Evolutionary conservation across 2,888 invertebrate genomes (phyloP).

Genomic region (Phlogophora meticulosa): DNA sequence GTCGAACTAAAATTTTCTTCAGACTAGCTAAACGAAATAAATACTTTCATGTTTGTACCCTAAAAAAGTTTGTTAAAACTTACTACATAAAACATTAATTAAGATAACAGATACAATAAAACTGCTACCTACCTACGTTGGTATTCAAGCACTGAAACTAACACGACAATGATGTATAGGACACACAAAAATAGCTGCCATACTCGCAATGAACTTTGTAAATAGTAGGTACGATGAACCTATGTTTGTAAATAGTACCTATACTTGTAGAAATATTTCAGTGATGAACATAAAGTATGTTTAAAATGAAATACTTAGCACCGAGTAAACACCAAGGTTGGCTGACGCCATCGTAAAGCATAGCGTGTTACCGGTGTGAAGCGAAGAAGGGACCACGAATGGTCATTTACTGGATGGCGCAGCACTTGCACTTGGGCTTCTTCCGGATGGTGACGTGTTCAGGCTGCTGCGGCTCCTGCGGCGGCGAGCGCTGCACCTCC

Average conservation of each 20-base stretch:
- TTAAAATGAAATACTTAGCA: slow-evolving; percentile 81
- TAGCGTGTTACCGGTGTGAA: slow-evolving; percentile 79
- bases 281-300: slow-evolving; percentile 66
- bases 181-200: slow-evolving; percentile 71
- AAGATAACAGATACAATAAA: slow-evolving; percentile 73
- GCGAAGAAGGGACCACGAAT: slow-evolving; percentile 32
- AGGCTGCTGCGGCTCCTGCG: slow-evolving; percentile 95
- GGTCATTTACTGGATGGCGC: slow-evolving; percentile 95
- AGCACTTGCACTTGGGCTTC: slow-evolving; percentile 98
- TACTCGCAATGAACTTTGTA: slow-evolving; percentile 70
- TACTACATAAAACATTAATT: slow-evolving; percentile 76
- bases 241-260: slow-evolving; percentile 68
- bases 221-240: slow-evolving; percentile 73
- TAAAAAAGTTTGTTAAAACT: slow-evolving; percentile 80
- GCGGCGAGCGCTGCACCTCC: slow-evolving; percentile 94
- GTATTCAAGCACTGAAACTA: slow-evolving; percentile 60
- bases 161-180: slow-evolving; percentile 63
- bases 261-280: slow-evolving; percentile 69
- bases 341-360: slow-evolving; percentile 71
- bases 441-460: slow-evolving; percentile 98
- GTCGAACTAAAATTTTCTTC: slow-evolving; percentile 71
- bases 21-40: slow-evolving; percentile 85
- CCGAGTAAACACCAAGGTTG: slow-evolving; percentile 82
- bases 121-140: slow-evolving; percentile 62
- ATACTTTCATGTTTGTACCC: slow-evolving; percentile 85